A percentile compares a stretch with the other conserved stretches of the same genome.
Conservation (phyloP, 2,888 invertebrate species). For the Luperina nickerlii region DNA sequence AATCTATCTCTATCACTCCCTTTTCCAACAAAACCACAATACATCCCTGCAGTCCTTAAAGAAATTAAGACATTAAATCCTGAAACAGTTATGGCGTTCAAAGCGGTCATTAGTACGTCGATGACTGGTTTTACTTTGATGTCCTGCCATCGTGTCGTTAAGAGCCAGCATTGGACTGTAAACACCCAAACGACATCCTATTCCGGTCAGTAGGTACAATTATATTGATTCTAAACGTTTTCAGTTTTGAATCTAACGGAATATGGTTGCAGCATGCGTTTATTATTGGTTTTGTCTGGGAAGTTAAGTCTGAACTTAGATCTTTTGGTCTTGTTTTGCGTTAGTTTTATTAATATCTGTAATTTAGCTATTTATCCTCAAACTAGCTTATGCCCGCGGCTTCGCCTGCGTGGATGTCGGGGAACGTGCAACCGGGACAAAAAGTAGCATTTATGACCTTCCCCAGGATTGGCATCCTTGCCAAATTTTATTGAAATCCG, state of each 20-base stretch:
- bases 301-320: background rate
- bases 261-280: conserved; percentile 45
- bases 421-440: no score
- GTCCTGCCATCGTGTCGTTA: conserved; percentile 67
- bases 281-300: conserved; percentile 33
- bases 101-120: conserved; percentile 72
- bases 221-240: conserved; percentile 62
- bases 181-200: conserved; percentile 75
- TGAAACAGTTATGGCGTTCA: conserved; percentile 74
- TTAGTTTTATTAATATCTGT: background rate
- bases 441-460: background rate
- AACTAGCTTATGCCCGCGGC: background rate
- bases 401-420: background rate
- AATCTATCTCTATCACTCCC: background rate
- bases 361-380: background rate
- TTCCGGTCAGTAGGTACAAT: conserved; percentile 63
- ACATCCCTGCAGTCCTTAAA: conserved; percentile 28
- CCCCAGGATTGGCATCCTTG: background rate
- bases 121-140: conserved; percentile 72
- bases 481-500: background rate
- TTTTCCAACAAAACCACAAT: conserved; percentile 8
- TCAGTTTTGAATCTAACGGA: conserved; percentile 35
- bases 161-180: conserved; percentile 69
- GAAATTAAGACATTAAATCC: conserved; percentile 83
- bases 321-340: background rate